Evolutionary conservation across 1,140 invertebrate genomes (phyloP).

Genomic region (Scaptomyza montana): DNA sequence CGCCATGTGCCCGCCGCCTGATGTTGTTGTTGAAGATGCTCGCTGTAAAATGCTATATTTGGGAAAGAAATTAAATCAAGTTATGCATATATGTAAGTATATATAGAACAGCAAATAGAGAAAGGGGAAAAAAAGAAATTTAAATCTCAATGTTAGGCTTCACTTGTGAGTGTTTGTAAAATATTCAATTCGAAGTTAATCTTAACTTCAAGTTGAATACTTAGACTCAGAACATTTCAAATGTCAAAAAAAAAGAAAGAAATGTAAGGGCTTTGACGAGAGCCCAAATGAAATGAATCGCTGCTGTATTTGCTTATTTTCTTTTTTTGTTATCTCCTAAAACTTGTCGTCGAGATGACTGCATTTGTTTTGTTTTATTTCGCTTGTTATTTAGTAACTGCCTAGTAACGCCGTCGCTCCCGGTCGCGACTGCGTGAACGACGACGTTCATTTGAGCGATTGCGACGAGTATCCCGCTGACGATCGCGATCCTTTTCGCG

Average conservation of each 20-base stretch:
- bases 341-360: conserved; percentile 38
- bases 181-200: conserved; percentile 64
- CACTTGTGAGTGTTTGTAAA: conserved; percentile 32
- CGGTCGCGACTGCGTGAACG: conserved; percentile 79
- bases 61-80: conserved; percentile 80
- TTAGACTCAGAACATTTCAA: conserved; percentile 40
- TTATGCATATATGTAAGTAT: conserved; percentile 67
- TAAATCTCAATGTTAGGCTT: conserved; percentile 47
- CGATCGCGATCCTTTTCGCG: conserved; percentile 73
- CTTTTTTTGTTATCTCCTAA: conserved; percentile 43
- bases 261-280: conserved; percentile 19
- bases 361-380: conserved; percentile 58
- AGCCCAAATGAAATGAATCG: conserved; percentile 40
- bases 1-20: conserved; percentile 42
- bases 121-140: conserved; percentile 36
- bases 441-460: conserved; percentile 70
- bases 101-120: conserved; percentile 63
- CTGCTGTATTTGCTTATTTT: conserved; percentile 42
- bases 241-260: conserved; percentile 18
- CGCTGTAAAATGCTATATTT: conserved; percentile 78
- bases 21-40: conserved; percentile 31
- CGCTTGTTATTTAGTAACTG: conserved; percentile 52
- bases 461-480: conserved; percentile 66
- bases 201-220: conserved; percentile 69
- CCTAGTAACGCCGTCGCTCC: conserved; percentile 80